phyloP scores from a whole-genome alignment of 2,113 vertebrate species.

The Nibea coibor region DNA sequence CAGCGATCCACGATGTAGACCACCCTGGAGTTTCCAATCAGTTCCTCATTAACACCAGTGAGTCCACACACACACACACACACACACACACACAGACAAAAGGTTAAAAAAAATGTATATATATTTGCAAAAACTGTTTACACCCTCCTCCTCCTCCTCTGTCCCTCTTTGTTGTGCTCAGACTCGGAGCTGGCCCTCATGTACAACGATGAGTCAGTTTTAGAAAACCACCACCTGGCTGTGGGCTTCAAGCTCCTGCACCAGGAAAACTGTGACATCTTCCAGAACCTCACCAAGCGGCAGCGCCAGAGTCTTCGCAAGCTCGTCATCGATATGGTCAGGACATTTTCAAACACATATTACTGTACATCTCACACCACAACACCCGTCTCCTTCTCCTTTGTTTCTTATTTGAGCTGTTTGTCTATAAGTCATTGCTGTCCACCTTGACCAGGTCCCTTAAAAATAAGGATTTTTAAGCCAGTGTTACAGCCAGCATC shows the following conservation, averaged over 20 bases:
- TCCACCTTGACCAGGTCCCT: not conserved
- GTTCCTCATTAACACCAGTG: conserved; percentile 96
- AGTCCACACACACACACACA: conserved; percentile 59
- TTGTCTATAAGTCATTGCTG: not conserved
- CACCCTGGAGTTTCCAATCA: conserved; percentile 94
- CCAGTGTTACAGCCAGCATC: not conserved
- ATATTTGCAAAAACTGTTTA: not conserved
- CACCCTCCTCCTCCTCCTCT: not conserved
- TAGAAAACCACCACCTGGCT: conserved; percentile 93
- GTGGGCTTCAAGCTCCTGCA: conserved; percentile 94
- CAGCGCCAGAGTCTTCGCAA: conserved; percentile 89
- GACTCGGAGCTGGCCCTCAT: conserved; percentile 92
- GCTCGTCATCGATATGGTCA: conserved; percentile 91
- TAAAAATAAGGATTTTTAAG: not conserved
- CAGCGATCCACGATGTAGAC: conserved; percentile 92
- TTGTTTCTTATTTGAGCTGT: not conserved
- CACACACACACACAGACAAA: not conserved
- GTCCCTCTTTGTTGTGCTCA: conserved; percentile 47
- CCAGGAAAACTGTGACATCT: conserved; percentile 92
- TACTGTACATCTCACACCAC: not conserved
- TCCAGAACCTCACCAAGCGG: conserved; percentile 90
- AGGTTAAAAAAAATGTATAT: not conserved
- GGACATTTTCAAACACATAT: not conserved
- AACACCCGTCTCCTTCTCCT: not conserved
- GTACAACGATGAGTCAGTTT: conserved; percentile 91